Percentiles rank a stretch among this genome's conserved stretches.
These are phyloP conservation scores for Anolis sagrei DNA, from an alignment of 2,113 vertebrate species.

Conservation along the genomic window DNA sequence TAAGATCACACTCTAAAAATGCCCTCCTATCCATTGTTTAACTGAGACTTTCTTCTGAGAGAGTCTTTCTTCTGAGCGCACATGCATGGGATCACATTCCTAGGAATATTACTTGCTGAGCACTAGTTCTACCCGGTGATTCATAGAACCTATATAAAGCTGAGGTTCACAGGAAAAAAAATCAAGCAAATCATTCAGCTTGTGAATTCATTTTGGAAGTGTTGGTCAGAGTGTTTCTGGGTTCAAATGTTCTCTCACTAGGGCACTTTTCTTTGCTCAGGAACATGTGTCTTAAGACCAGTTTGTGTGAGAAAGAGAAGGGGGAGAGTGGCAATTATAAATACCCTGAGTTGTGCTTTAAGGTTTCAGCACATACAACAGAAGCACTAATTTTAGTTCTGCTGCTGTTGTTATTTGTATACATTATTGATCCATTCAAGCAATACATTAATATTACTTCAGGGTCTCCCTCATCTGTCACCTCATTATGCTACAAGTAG, in stretches of 20 bases:
- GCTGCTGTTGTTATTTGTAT: background rate
- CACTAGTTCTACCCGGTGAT: background rate
- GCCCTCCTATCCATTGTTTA: background rate
- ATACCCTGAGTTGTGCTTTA: background rate
- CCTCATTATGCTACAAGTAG: background rate
- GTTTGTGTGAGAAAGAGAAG: background rate
- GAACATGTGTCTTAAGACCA: background rate
- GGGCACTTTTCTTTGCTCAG: background rate
- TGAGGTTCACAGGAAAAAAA: background rate
- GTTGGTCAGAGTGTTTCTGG: background rate
- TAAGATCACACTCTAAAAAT: background rate
- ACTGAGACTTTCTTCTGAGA: background rate
- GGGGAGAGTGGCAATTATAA: too few relatives aligned
- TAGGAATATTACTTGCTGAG: background rate
- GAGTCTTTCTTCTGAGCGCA: background rate
- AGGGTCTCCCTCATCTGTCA: background rate
- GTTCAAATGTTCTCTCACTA: background rate
- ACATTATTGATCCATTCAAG: background rate
- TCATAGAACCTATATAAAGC: background rate
- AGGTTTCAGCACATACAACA: background rate
- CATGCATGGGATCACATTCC: background rate
- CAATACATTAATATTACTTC: background rate
- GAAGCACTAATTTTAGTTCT: background rate
- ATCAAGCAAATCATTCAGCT: background rate
- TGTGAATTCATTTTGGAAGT: background rate